Evolutionary conservation across 1,140 invertebrate genomes (phyloP), one percentile per base, ranked within the genome.

Genomic region (Drosophila nigromelanica): DNA sequence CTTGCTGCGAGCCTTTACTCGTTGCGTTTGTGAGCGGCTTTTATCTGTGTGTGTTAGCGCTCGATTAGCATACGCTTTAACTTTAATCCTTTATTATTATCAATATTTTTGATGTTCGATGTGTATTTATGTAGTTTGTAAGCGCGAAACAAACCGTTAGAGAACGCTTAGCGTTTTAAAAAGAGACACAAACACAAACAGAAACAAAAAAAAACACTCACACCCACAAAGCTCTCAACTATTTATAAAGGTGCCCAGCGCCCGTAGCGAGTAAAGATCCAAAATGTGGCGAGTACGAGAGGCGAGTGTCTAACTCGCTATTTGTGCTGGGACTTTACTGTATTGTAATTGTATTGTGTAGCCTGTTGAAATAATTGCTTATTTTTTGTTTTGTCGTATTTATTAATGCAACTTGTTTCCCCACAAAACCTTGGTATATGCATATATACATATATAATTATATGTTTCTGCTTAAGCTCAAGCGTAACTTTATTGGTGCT

Each of bases 111-210:
- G 85, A 83, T 83, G 80, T 89, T 89, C 56, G 56, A 89, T 89
- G 83, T 89, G 83, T 89, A 89, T 89, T 89, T 89, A 89, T 89
- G 60, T 89, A 89, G 80, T 89, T 89, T 42, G 76, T 87, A 89
- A 89, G 85, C 70, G 66, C 67, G 59, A 60, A 43, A 78, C 54
- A 69, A 78, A 66, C 76, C 85, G 83, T 89, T 89, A 89, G 76
- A 80, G 79, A 89, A 89, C 83, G 83, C 83, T 60, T 89, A 89
- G 83, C 83, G 83, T 89, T 89, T 83, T 78, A 89, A 89, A 85
- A 89, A 73, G 42, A 73, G 21, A 52, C 27, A 76, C 67, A 67
- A 54, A 55, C 51, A 69, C 52, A 50, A 27, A 71, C 51, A 60
- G 42, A 62, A 18, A 14, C 35, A 71, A 10, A 62, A 18, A 14